Evolutionary conservation across 2,113 vertebrate genomes (phyloP).

Genomic region (Alethe castanea): DNA sequence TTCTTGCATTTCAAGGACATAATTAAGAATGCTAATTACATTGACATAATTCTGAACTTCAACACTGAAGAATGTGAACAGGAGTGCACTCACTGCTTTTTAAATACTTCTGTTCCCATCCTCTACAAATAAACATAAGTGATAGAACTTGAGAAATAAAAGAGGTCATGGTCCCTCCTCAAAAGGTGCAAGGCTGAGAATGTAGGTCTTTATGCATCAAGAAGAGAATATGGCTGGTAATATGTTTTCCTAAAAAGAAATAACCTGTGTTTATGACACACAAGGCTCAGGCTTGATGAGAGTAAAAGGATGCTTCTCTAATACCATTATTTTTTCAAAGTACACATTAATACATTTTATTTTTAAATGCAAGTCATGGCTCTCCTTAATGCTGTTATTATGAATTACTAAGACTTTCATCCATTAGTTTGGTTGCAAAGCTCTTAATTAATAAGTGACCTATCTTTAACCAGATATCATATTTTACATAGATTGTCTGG

Average conservation of each 20-base stretch:
- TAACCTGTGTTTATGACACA: slow-evolving; percentile 5
- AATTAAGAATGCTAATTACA: slow-evolving; percentile 61
- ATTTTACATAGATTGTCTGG: slow-evolving; percentile 65
- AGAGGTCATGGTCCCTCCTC: background rate
- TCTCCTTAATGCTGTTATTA: slow-evolving; percentile 51
- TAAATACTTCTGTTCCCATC: slow-evolving; percentile 5
- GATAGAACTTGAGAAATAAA: slow-evolving; percentile 23
- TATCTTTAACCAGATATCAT: slow-evolving; percentile 50
- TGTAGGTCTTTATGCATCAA: background rate
- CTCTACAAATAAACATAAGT: slow-evolving; percentile 43
- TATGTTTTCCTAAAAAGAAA: background rate
- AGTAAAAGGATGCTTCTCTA: background rate
- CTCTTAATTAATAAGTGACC: slow-evolving; percentile 61
- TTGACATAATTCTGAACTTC: slow-evolving; percentile 31
- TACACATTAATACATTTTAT: slow-evolving; percentile 7
- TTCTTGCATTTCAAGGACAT: slow-evolving; percentile 51
- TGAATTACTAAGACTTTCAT: slow-evolving; percentile 44
- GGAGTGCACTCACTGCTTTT: slow-evolving; percentile 6
- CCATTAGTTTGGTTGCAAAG: slow-evolving; percentile 37
- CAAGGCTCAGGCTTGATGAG: background rate
- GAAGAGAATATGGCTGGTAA: background rate
- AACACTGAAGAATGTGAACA: background rate
- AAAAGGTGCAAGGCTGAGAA: background rate
- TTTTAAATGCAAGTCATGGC: slow-evolving; percentile 26
- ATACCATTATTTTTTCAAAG: background rate